Base-by-base conservation (phyloP, 2,113 vertebrate genomes). In the Eublepharis macularius region DNA sequence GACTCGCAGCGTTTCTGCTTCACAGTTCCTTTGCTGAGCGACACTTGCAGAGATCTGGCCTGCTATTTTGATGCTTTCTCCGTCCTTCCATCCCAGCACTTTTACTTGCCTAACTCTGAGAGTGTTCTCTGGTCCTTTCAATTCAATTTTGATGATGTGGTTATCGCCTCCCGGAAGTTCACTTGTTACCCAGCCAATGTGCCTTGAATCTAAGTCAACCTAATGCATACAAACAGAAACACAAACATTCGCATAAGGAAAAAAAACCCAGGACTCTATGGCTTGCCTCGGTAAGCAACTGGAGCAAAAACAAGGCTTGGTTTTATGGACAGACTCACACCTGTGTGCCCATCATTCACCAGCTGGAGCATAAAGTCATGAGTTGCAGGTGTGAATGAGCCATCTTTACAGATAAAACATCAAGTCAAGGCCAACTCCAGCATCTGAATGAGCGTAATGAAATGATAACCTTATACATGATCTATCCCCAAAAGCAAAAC, bases 121-220 rank as follows among this genome's bases (percentile, higher is more conserved):
- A 0, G 99, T 99, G 94, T 99, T 99, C 94, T 99, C 99, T 2
- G 98, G 99, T 60, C 99, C 99, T 86, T 99, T 99, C 93, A 99
- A 94, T 92, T 99, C 99, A 90, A 99, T 98, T 94, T 99, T 99
- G 92, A 99, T 97, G 90, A 99, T 98, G 89, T 98, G 97, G 93
- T 98, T 97, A 92, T 99, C 98, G 43, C 98, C 98, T 5, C 98
- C 98, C 45, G 98, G 98, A 88, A 99, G 98, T 90, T 99, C 98
- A 90, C 98, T 99, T 54, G 98, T 99, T 88, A 99, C 97, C 99
- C 99, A 99, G 92, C 99, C 99, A 94, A 99, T 99, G 92, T 99
- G 99, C 74, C 99, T 98, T 0, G 98, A 99, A 95, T 99, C 99
- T 47, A 99, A 95, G 92, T 99, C 98, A 89, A 98, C 96, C 99